phyloP scores from a whole-genome alignment of 1,140 invertebrate species.

The Steinernema khuongi region DNA sequence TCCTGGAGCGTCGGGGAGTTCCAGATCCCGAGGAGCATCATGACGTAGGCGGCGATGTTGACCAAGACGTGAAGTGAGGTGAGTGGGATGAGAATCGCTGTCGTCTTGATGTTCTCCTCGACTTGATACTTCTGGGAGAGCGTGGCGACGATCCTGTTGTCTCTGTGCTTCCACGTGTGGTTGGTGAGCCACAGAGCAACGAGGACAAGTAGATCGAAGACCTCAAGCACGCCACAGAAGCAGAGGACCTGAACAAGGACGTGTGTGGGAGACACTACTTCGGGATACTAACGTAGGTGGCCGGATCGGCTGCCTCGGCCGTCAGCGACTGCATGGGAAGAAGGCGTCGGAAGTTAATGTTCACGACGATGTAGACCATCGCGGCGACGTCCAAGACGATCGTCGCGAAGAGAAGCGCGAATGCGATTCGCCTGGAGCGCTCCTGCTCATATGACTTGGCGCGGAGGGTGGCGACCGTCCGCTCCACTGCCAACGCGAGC shows the following conservation, averaged over 20 bases:
- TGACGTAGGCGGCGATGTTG: background rate
- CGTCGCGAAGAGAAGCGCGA: background rate
- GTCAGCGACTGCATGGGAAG: conserved; percentile 8
- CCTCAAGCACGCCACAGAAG: background rate
- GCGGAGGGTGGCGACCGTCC: background rate
- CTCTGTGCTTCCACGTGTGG: background rate
- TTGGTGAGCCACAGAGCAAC: background rate
- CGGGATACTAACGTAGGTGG: background rate
- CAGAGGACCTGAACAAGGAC: background rate
- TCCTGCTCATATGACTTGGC: background rate
- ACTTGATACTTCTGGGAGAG: conserved; percentile 1
- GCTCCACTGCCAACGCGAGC: background rate
- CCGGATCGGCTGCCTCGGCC: background rate
- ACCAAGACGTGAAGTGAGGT: background rate
- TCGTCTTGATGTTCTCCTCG: background rate
- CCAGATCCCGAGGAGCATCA: background rate
- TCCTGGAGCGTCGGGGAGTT: background rate
- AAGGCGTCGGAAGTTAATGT: background rate
- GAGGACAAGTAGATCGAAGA: background rate
- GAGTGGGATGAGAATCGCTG: background rate
- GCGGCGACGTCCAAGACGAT: background rate
- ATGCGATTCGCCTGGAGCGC: background rate
- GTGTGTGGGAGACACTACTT: background rate
- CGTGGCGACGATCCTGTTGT: background rate
- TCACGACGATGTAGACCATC: background rate